A percentile compares a stretch with the other conserved stretches of the same genome.
phyloP scores from a whole-genome alignment of 92 coral and sea anemone species.

The Zoanthus solanderi region DNA sequence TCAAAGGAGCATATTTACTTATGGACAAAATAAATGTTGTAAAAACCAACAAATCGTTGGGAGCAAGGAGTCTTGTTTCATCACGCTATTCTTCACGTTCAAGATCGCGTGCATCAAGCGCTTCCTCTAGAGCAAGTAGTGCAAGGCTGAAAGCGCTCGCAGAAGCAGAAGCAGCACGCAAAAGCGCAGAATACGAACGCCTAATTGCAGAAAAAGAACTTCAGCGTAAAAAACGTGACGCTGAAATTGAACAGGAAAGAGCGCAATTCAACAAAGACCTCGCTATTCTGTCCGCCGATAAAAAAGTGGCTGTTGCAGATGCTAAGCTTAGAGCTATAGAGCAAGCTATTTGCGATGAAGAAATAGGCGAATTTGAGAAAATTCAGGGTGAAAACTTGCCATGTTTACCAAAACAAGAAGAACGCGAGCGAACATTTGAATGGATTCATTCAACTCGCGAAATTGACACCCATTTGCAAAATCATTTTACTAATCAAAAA shows the following conservation, averaged over 20 bases:
- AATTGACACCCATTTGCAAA: not conserved
- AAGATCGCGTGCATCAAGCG: not conserved
- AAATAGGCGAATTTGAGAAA: not conserved
- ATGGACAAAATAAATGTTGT: conserved; percentile 20
- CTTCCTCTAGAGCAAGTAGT: conserved; percentile 5
- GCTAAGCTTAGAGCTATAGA: not conserved
- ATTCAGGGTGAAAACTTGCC: no score
- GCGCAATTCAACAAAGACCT: conserved; percentile 18
- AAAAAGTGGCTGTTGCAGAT: not conserved
- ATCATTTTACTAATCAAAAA: not conserved
- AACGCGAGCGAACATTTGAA: not conserved
- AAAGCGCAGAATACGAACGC: conserved; percentile 16
- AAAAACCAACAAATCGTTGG: conserved; percentile 18
- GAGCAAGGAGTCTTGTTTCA: not conserved
- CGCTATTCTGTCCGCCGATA: not conserved
- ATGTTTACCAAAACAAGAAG: no score
- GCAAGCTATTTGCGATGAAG: not conserved
- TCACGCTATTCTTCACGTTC: not conserved
- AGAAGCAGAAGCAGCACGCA: not conserved
- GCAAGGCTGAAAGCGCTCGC: not conserved
- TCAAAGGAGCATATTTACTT: not conserved
- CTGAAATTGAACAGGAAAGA: conserved; percentile 19
- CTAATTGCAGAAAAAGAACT: not conserved
- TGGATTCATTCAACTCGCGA: conserved; percentile 5
- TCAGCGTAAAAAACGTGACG: not conserved